Base-by-base conservation (phyloP, 1,140 invertebrate genomes). In the Lepeophtheirus salmonis region DNA sequence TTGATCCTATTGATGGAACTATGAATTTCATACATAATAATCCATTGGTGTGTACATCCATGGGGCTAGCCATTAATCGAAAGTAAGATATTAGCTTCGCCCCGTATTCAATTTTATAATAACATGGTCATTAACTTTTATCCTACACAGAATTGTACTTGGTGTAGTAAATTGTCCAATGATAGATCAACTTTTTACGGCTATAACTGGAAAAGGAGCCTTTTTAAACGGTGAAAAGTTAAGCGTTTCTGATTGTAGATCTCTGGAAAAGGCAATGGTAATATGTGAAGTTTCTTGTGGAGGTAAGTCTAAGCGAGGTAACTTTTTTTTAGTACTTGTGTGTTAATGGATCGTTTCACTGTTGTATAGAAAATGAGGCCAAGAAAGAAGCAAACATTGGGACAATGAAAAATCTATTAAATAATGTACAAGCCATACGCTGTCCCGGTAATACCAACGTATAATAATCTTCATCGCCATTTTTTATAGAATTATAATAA, bases 1-100 rank as follows among this genome's bases (percentile, higher is more conserved):
- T 98, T 63, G 95, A 90, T 73, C 86, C 86, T 0, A 80, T 89
- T 3, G 86, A 90, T 72, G 87, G 87, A 2, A 91, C 88, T 0
- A 83, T 89, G 80, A 92, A 91, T 70, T 90, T 90, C 69, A 83
- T 91, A 3, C 88, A 91, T 69, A 76, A 79, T 2, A 83, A 87
- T 68, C 86, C 86, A 0, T 80, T 85, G 65, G 82, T 80, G 2
- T 87, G 83, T 65, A 83, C 89, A 66, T 89, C 86, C 0, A 74
- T 89, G 17, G 66, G 60, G 6, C 26, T 57, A n/a, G 21, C 55
- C 55, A 30, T 57, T 2, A 57, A 57, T 57, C 55, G 55, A 14
- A 24, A 48, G 30, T 41, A n/a, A 41, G 30, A 10, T 41, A 6
- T 41, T 41, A 41, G n/a, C n/a, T 10, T 41, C 30, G 6, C 30